Base-by-base conservation (phyloP, 2,888 invertebrate genomes). In the Chloroclystis v-ata region DNA sequence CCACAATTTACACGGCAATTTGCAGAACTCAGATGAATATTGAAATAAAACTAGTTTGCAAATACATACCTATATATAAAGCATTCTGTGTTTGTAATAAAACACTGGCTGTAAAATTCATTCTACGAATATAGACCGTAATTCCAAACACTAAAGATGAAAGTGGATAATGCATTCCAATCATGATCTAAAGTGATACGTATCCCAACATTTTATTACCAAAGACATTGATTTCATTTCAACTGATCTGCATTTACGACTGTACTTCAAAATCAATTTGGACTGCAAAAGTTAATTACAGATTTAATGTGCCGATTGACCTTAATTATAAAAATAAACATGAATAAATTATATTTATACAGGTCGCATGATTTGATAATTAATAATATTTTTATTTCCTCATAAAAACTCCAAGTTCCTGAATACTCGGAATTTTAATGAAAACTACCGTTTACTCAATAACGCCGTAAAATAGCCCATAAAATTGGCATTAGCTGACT, bases 181-280 rank as follows among this genome's bases (percentile, higher is more conserved):
- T 47, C 49, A 53, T 47, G 45, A 58, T 44, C 52, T 49, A 41
- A 47, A 52, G 48, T 55, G 44, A 43, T 35, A 45, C 42, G 28
- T 47, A 47, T 52, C 52, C 51, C 41, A 45, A 50, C 42, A 44
- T 46, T 57, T 55, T 55, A 57, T 49, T 39, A 37, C 49, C 49
- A 49, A 49, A 48, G 43, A 53, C 49, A 57, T 51, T 44, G 51
- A 49, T 46, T 55, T 30, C 29, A 49, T 47, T 53, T 46, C 12
- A 49, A 51, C 44, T 49, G 46, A 44, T 52, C 37, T 32, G 44
- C 37, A 38, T 53, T 55, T 47, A 51, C 51, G 49, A 13, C 39
- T 46, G 33, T 50, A 55, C 47, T 51, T 35, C 37, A 29, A 50
- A 49, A 44, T 50, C 45, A 49, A 49, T 41, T 42, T 37, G 3